Base-by-base conservation (phyloP, 2,888 invertebrate genomes). In the Flabesymbios commensalis region DNA sequence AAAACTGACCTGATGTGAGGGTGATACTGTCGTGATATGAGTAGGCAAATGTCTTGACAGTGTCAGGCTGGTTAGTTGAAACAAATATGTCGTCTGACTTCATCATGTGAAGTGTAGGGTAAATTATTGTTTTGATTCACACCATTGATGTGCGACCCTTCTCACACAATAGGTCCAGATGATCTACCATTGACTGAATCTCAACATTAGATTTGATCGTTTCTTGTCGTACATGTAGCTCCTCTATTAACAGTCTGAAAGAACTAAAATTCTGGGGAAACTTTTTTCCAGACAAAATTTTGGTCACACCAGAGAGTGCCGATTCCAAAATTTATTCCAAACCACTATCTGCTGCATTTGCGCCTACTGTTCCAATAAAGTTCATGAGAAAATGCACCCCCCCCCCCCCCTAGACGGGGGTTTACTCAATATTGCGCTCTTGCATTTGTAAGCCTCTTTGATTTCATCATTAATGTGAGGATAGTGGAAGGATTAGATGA, bases 381-480 rank as follows among this genome's bases (percentile, higher is more conserved):
- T 71, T 72, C 69, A 71, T 71, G 3, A 71, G 55, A 26, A 59
- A 31, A 41, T 72, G 70, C 71, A 71, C 71, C 1, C 69, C 72
- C 10, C 69, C 69, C 10, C 72, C 64, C 7, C 69, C 41, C 7
- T 48, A n/a, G n/a, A n/a, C n/a, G n/a, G n/a, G n/a, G n/a, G n/a
- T n/a, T n/a, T 2, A 47, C 43, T n/a, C 24, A 32, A 17, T 54
- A 26, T 41, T 66, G 67, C 22, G 59, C 62, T 52, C 32, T 47
- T n/a, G 56, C 47, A 28, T 36, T 33, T 17, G 62, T 53, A n/a
- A 66, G 53, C 22, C 54, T 39, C 54, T 59, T 53, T 2, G 65
- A 57, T 47, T 65, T 47, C 7, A 53, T 49, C 57, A 67, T 66
- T 4, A 61, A 57, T 17, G 60, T 67, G 42, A 60, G 55, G 47